phyloP scores from a whole-genome alignment of 2,113 vertebrate genomes.

The Labeo rohita region DNA sequence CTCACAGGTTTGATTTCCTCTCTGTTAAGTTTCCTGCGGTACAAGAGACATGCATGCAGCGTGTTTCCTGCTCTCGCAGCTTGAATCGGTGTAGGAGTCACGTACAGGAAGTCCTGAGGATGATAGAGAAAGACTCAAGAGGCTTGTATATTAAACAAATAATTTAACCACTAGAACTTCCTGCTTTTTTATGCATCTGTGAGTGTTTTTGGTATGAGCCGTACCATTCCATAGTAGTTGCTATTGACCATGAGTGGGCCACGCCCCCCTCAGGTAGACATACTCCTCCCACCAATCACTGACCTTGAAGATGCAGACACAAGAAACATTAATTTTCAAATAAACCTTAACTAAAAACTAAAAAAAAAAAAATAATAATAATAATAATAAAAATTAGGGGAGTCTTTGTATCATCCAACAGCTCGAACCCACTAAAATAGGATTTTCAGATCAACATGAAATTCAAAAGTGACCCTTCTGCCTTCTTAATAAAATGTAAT shows the following conservation, averaged over 20 bases:
- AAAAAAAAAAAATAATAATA: too few species aligned
- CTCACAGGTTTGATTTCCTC: slow-evolving; percentile 88
- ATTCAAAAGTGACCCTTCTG: background rate
- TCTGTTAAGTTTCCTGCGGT: slow-evolving; percentile 81
- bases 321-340: background rate
- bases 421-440: background rate
- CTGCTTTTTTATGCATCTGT: background rate
- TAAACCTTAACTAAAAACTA: too few species aligned
- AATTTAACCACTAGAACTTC: background rate
- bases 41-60: slow-evolving; percentile 81
- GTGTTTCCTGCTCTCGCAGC: slow-evolving; percentile 85
- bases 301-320: slow-evolving; percentile 73
- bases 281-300: slow-evolving; percentile 95
- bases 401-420: background rate
- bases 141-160: background rate
- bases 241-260: slow-evolving; percentile 89
- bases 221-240: slow-evolving; percentile 90
- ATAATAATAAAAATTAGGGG: too few species aligned
- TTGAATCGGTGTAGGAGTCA: slow-evolving; percentile 82
- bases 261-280: slow-evolving; percentile 84
- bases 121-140: background rate
- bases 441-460: background rate
- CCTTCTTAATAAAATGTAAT: background rate
- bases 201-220: background rate
- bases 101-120: slow-evolving; percentile 78